Evolutionary conservation across 2,888 invertebrate species (phyloP).

Genomic region (Cerastoderma edule): DNA sequence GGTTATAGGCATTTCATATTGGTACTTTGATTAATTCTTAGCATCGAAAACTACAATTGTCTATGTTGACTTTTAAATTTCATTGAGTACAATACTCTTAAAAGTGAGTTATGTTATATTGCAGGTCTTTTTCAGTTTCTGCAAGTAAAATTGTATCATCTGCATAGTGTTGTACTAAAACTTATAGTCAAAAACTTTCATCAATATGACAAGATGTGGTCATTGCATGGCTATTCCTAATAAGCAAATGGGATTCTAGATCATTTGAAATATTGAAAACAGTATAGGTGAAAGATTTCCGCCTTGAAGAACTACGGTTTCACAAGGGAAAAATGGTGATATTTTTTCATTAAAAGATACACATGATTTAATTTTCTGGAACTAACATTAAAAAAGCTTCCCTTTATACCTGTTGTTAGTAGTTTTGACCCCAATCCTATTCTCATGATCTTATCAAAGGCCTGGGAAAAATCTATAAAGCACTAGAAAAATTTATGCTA

Average conservation of each 20-base stretch:
- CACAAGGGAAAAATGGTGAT: not conserved
- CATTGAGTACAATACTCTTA: too few relatives aligned
- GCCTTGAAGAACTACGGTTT: constrained; percentile 12
- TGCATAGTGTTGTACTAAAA: too few relatives aligned
- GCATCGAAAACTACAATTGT: too few relatives aligned
- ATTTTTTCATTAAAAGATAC: not conserved
- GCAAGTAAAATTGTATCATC: constrained; percentile 29
- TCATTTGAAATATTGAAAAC: constrained; percentile 16
- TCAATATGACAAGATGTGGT: too few relatives aligned
- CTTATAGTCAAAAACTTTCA: too few relatives aligned
- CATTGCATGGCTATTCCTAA: not conserved
- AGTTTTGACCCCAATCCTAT: not conserved
- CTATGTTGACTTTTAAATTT: too few relatives aligned
- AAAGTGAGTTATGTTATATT: not conserved
- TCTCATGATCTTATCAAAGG: constrained; percentile 18
- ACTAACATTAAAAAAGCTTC: constrained; percentile 12
- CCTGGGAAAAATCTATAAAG: constrained; percentile 22
- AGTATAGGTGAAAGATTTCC: constrained; percentile 20
- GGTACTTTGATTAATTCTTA: too few relatives aligned
- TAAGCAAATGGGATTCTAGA: constrained; percentile 1
- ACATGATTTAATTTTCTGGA: not conserved
- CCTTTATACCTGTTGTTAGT: not conserved
- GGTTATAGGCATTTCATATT: too few relatives aligned
- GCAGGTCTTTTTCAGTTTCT: not conserved
- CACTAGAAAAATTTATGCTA: constrained; percentile 5